Evolutionary conservation across 1,140 invertebrate genomes (phyloP).

Genomic region (Littorina saxatilis): DNA sequence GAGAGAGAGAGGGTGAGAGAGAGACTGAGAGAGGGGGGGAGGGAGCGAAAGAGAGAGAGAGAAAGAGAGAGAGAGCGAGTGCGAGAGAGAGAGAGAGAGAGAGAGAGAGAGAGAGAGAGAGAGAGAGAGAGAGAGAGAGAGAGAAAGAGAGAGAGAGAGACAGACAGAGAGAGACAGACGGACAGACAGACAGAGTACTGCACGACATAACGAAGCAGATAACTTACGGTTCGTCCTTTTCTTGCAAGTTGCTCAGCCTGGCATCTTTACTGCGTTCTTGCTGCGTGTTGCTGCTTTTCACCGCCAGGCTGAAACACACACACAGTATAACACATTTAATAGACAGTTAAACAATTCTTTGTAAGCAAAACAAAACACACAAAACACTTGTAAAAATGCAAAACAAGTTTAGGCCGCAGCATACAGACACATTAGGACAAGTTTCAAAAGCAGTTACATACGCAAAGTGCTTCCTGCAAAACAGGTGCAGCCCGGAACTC

Average conservation of each 20-base stretch:
- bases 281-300: constrained; percentile 51
- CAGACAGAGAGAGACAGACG: no score
- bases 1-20: no score
- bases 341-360: no score
- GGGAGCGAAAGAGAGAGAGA: no score
- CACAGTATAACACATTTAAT: background rate
- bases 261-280: constrained; percentile 47
- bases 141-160: background rate
- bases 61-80: no score
- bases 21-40: no score
- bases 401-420: background rate
- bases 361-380: background rate
- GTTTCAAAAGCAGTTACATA: background rate
- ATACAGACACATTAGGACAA: background rate
- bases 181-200: background rate
- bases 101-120: constrained; percentile 22
- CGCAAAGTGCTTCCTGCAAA: background rate
- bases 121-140: constrained; percentile 8
- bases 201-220: background rate
- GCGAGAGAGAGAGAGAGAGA: no score
- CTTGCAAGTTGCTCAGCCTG: constrained; percentile 48
- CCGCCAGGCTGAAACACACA: constrained; percentile 56
- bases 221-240: constrained; percentile 59
- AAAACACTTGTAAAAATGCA: background rate
- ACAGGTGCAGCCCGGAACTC: background rate